Evolutionary conservation across 1,140 invertebrate genomes (phyloP).

Genomic region (Sycophaga agraensis): DNA sequence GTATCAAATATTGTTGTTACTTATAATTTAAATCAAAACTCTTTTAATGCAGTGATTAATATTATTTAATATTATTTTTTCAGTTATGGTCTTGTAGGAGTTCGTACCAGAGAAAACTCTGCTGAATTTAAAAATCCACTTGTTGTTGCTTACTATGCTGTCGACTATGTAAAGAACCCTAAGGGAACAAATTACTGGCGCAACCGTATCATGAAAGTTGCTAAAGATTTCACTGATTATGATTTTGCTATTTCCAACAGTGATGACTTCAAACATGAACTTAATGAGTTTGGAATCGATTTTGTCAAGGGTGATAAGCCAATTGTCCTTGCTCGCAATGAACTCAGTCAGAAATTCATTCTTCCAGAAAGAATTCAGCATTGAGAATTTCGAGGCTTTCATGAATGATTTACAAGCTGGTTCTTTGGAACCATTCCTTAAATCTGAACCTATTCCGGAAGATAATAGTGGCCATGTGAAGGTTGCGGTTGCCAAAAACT

Average conservation of each 20-base stretch:
- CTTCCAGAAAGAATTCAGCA: conserved; percentile 89
- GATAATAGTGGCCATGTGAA: conserved; percentile 83
- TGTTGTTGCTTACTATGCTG: conserved; percentile 89
- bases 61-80: conserved; percentile 31
- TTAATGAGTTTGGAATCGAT: conserved; percentile 92
- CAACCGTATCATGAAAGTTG: conserved; percentile 94
- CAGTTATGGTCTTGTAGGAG: conserved; percentile 89
- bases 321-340: conserved; percentile 78
- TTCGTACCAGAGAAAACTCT: conserved; percentile 81
- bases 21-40: no score
- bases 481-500: conserved; percentile 94
- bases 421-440: conserved; percentile 88
- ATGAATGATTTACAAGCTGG: conserved; percentile 80
- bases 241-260: conserved; percentile 90
- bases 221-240: conserved; percentile 79
- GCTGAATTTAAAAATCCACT: conserved; percentile 87
- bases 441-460: conserved; percentile 92
- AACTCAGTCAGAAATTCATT: conserved; percentile 85
- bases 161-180: conserved; percentile 95
- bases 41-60: no score
- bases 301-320: conserved; percentile 89
- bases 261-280: conserved; percentile 89
- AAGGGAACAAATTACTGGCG: conserved; percentile 99
- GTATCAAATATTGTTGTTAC: not conserved
- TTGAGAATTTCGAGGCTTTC: conserved; percentile 88